Evolutionary conservation across 2,113 vertebrate genomes (phyloP).

Genomic region (Eretmochelys imbricata): DNA sequence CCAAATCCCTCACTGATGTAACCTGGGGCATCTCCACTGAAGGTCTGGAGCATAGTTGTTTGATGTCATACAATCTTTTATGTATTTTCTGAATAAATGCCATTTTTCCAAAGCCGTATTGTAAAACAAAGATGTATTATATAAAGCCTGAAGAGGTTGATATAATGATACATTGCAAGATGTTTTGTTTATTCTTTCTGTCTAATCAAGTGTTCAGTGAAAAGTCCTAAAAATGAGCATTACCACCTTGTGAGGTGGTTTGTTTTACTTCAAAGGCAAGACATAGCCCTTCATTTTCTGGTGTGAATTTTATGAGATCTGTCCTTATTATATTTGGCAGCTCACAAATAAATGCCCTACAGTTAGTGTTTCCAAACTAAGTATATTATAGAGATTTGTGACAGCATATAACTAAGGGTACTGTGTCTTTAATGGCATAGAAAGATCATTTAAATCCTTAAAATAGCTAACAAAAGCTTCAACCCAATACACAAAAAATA

Average conservation of each 20-base stretch:
- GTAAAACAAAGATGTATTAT: neutral
- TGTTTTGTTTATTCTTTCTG: neutral
- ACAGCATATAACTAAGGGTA: neutral
- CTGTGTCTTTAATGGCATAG: constrained; percentile 55
- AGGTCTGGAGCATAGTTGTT: neutral
- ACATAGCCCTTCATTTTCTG: constrained; percentile 20
- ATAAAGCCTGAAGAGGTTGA: neutral
- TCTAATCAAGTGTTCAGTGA: neutral
- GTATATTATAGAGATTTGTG: constrained; percentile 22
- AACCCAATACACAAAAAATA: constrained; percentile 69
- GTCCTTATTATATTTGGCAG: constrained; percentile 25
- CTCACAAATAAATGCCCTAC: constrained; percentile 17
- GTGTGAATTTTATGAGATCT: constrained; percentile 51
- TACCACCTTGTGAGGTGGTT: neutral
- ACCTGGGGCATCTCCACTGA: neutral
- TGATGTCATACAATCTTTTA: neutral
- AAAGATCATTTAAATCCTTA: constrained; percentile 69
- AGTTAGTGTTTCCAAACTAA: constrained; percentile 23
- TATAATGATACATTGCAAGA: neutral
- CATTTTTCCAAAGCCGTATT: neutral
- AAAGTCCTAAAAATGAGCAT: neutral
- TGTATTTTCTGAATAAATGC: neutral
- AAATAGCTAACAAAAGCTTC: constrained; percentile 70
- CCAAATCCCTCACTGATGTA: neutral
- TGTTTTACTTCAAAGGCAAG: constrained; percentile 38